Evolutionary conservation across 2,888 invertebrate species (phyloP).

Genomic region (Alsophila aescularia): DNA sequence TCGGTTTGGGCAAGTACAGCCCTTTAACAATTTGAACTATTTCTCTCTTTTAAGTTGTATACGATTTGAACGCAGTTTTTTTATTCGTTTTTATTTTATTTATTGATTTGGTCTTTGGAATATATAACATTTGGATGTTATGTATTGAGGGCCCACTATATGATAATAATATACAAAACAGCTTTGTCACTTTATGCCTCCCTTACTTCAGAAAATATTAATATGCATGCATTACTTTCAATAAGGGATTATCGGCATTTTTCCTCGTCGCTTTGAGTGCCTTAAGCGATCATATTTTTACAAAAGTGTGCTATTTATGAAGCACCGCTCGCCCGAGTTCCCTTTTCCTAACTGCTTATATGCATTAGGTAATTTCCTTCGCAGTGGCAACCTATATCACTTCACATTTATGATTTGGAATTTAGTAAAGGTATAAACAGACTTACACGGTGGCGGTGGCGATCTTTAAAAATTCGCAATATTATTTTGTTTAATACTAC

Average conservation of each 20-base stretch:
- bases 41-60: too few species aligned
- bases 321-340: background rate
- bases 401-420: background rate
- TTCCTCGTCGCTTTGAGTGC: conserved; percentile 5
- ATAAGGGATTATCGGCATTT: conserved; percentile 17
- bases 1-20: too few species aligned
- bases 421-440: too few species aligned
- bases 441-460: too few species aligned
- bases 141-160: background rate
- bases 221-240: conserved; percentile 12
- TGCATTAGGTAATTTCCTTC: conserved; percentile 1
- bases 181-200: background rate
- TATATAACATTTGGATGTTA: too few species aligned
- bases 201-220: background rate
- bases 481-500: too few species aligned
- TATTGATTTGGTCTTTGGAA: too few species aligned
- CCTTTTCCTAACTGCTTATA: background rate
- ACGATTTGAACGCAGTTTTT: too few species aligned
- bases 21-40: too few species aligned
- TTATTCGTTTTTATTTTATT: too few species aligned
- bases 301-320: conserved; percentile 14
- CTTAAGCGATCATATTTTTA: conserved; percentile 12
- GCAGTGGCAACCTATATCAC: background rate
- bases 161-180: background rate
- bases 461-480: too few species aligned